Conservation (phyloP, 2,113 vertebrate species). For the Pseudois nayaur region DNA sequence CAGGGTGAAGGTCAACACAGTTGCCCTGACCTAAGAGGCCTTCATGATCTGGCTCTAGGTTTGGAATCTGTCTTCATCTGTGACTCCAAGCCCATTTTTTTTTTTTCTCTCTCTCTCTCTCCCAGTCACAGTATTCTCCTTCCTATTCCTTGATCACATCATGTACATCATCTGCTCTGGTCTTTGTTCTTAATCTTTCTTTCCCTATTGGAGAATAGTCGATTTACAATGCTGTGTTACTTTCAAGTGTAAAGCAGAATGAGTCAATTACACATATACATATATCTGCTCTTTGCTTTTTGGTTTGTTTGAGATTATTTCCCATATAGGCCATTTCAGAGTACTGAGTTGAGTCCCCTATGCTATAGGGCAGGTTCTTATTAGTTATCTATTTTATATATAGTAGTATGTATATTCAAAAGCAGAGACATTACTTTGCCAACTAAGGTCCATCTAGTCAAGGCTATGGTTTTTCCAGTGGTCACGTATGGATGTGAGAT, state of each 20-base stretch:
- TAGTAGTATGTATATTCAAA: neutral
- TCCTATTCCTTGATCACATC: neutral
- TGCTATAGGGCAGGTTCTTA: neutral
- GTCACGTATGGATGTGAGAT: no score
- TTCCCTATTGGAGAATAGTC: neutral
- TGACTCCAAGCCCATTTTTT: neutral
- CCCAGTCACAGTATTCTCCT: neutral
- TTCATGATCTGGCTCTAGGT: neutral
- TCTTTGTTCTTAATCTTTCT: neutral
- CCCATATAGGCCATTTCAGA: neutral
- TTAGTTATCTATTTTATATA: neutral
- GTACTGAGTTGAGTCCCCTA: neutral
- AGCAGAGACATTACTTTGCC: no score
- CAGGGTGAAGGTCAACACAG: neutral
- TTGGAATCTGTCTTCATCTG: neutral
- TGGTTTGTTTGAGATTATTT: neutral
- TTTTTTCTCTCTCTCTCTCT: neutral
- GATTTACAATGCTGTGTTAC: neutral
- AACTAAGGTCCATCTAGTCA: no score
- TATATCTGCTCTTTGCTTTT: neutral
- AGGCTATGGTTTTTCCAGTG: no score
- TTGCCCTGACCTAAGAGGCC: neutral
- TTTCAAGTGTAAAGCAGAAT: neutral
- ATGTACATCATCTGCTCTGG: neutral
- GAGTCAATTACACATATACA: neutral